Evolutionary conservation across 2,797 vertebrate genomes (phyloP), one percentile per base, ranked within the genome.

Genomic region (Rhinichthys osculus): DNA sequence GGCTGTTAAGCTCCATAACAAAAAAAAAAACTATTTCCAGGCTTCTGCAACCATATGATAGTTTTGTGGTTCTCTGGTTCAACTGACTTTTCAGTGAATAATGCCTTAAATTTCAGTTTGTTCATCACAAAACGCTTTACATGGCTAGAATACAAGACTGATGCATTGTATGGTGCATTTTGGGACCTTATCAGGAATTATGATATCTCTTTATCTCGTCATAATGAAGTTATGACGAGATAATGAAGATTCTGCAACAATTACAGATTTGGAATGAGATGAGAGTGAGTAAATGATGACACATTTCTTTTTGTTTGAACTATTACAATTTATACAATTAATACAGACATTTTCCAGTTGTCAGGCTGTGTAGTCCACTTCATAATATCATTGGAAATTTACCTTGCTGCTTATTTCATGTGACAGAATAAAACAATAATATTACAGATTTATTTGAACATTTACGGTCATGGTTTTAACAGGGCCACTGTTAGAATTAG

Each of bases 391-490:
- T 64, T 47, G 40, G 5, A 44, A 21, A 66, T 21, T 0, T 40
- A 66, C n/a, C 23, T n/a, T 81, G 64, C 10, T 50, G 66, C 33
- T 70, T 70, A 42, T 79, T 47, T 71, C 8, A 42, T 81, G 21
- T 54, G 62, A 80, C 19, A 21, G 59, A 78, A 78, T 40, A 42
- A 79, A 81, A 57, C 23, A 80, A 47, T 23, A 69, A 50, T 7
- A 19, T 59, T 52, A 16, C 8, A 52, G 7, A 52, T 33, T 54
- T 21, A 71, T 85, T 35, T 70, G 2, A 27, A 71, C 72, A 52
- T 76, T 74, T 74, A 33, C 2, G 7, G n/a, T 2, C n/a, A 35
- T 5, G 5, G 67, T 40, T 47, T 40, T 59, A 44, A 54, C 47
- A 73, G 5, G 3, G 9, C 30, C 54, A 35, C 70, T 40, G 19